Conservation (phyloP, 2,888 invertebrate genomes). For the Bellardia bayeri region DNA sequence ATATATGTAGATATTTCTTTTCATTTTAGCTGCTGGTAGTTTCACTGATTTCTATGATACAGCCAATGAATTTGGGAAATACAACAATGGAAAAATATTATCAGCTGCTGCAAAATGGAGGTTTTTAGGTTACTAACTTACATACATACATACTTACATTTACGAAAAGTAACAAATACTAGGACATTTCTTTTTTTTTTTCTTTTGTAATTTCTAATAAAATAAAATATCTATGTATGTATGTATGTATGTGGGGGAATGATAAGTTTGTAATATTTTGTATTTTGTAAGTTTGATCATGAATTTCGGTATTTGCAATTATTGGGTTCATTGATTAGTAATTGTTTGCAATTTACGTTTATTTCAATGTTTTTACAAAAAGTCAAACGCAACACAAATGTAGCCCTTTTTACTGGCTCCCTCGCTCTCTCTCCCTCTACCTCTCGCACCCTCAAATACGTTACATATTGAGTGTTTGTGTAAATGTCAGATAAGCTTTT, state of each 20-base stretch:
- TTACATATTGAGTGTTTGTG: not conserved
- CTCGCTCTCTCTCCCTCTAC: not conserved
- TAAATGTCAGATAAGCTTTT: not conserved
- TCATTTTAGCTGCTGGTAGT: slow-evolving; percentile 25
- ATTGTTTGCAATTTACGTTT: slow-evolving; percentile 50
- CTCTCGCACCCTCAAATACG: not conserved
- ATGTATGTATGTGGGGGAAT: too few relatives aligned
- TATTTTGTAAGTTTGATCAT: slow-evolving; percentile 15
- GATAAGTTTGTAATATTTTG: not conserved
- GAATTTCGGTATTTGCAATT: slow-evolving; percentile 60
- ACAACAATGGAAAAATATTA: slow-evolving; percentile 12
- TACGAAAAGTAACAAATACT: not conserved
- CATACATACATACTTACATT: not conserved
- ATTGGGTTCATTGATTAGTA: slow-evolving; percentile 63
- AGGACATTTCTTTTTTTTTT: slow-evolving; percentile 8
- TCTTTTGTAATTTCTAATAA: not conserved
- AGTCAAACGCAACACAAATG: slow-evolving; percentile 15
- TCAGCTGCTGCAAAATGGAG: slow-evolving; percentile 16
- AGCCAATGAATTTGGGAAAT: slow-evolving; percentile 32
- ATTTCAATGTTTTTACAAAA: slow-evolving; percentile 24
- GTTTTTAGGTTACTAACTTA: not conserved
- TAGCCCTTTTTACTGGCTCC: not conserved
- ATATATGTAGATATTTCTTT: slow-evolving; percentile 36
- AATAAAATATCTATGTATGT: not conserved
- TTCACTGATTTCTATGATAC: slow-evolving; percentile 42